These are phyloP conservation scores for Mustela nigripes DNA, from an alignment of 2,113 vertebrate genomes.

Conservation along the genomic window DNA sequence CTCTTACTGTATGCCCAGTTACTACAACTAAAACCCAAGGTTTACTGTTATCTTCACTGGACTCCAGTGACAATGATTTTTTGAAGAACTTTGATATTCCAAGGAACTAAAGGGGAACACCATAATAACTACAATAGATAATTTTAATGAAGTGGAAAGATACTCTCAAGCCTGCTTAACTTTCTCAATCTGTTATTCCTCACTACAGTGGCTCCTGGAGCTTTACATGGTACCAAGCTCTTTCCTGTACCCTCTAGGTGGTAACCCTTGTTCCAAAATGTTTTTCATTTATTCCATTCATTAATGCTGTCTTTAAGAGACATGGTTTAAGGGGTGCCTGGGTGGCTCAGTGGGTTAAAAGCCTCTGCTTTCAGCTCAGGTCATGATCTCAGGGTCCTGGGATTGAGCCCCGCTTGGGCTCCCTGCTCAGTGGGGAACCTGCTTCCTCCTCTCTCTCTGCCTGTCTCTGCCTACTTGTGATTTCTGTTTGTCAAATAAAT, in stretches of 20 bases:
- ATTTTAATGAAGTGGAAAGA: not conserved
- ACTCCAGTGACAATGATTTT: not conserved
- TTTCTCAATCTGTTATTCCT: not conserved
- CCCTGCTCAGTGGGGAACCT: too few species aligned
- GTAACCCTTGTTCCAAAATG: not conserved
- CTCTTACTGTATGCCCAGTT: not conserved
- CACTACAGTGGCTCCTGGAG: not conserved
- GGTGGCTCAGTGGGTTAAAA: too few species aligned
- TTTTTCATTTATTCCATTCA: not conserved
- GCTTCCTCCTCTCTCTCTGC: too few species aligned
- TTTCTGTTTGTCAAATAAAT: too few species aligned
- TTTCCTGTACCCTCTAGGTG: not conserved
- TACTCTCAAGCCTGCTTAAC: not conserved
- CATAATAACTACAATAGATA: not conserved
- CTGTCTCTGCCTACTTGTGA: too few species aligned
- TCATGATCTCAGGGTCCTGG: too few species aligned
- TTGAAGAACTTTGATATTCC: not conserved
- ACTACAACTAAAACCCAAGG: not conserved
- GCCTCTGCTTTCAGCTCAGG: too few species aligned
- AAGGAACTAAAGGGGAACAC: not conserved
- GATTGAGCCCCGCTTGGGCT: too few species aligned
- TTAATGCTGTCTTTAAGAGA: not conserved
- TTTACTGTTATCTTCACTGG: not conserved
- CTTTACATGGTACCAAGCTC: not conserved
- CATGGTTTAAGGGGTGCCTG: not conserved